Percentiles rank a stretch among this genome's conserved stretches.
phyloP scores from a whole-genome alignment of 2,888 invertebrate species.

The Neuroscelio doddi region DNA sequence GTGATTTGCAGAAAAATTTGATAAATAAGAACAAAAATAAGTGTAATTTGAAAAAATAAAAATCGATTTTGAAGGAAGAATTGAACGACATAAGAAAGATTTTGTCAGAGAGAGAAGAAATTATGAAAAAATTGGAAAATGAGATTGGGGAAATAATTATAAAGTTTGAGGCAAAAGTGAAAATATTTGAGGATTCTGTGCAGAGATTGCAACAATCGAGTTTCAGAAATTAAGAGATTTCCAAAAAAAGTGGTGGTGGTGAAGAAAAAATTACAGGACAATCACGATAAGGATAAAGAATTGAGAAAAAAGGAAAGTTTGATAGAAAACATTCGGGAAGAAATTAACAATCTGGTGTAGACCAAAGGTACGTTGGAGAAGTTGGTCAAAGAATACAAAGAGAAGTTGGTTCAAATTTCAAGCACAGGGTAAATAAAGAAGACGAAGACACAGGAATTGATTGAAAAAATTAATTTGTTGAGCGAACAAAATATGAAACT shows the following conservation, averaged over 20 bases:
- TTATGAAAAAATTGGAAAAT: slow-evolving; percentile 72
- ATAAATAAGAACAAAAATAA: slow-evolving; percentile 74
- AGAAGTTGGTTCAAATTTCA: slow-evolving; percentile 55
- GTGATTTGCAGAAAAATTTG: slow-evolving; percentile 71
- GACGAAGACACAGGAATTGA: slow-evolving; percentile 52
- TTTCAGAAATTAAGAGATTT: slow-evolving; percentile 72
- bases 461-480: slow-evolving; percentile 58
- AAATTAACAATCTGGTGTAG: slow-evolving; percentile 59
- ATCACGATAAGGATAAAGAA: slow-evolving; percentile 57
- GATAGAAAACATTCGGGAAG: slow-evolving; percentile 51
- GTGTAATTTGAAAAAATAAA: slow-evolving; percentile 73
- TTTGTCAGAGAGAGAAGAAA: slow-evolving; percentile 55
- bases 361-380: slow-evolving; percentile 74
- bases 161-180: slow-evolving; percentile 70
- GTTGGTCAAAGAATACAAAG: slow-evolving; percentile 69
- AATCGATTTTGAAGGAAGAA: slow-evolving; percentile 73
- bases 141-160: slow-evolving; percentile 30
- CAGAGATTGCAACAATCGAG: slow-evolving; percentile 75
- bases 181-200: slow-evolving; percentile 55
- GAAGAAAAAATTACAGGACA: slow-evolving; percentile 56
- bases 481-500: slow-evolving; percentile 53
- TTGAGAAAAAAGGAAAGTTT: slow-evolving; percentile 52
- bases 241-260: slow-evolving; percentile 71
- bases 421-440: slow-evolving; percentile 51
- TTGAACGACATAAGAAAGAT: slow-evolving; percentile 47